phyloP scores from a whole-genome alignment of 1,140 invertebrate species.

The Belonocnema kinseyi region DNA sequence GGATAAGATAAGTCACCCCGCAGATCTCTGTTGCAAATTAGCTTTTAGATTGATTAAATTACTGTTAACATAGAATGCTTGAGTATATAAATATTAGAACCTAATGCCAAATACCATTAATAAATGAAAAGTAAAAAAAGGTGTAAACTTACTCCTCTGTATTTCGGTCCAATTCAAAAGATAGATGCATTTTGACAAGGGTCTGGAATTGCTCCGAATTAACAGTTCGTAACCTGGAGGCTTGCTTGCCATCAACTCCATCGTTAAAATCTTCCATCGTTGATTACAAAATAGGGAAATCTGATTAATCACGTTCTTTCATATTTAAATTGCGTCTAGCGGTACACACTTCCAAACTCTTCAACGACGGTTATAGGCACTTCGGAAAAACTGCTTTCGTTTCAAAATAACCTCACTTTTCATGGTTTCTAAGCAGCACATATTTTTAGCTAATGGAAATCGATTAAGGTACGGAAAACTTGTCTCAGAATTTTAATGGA shows the following conservation, averaged over 20 bases:
- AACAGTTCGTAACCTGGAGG: conserved; percentile 81
- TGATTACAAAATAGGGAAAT: not conserved
- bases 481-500: not conserved
- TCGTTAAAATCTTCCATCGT: conserved; percentile 73
- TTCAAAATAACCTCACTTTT: conserved; percentile 23
- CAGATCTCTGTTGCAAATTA: too few species aligned
- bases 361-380: conserved; percentile 7
- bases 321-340: conserved; percentile 18
- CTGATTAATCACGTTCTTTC: not conserved
- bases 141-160: conserved; percentile 85
- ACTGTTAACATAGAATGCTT: too few species aligned
- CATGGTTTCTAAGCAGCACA: not conserved
- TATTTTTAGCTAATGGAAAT: not conserved
- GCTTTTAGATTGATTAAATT: too few species aligned
- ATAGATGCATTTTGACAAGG: conserved; percentile 93
- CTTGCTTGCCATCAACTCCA: conserved; percentile 73
- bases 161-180: conserved; percentile 89
- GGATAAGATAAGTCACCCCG: too few species aligned
- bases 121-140: conserved; percentile 35
- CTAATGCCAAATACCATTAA: too few species aligned
- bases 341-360: not conserved
- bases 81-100: too few species aligned
- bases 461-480: not conserved
- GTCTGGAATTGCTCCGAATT: conserved; percentile 91
- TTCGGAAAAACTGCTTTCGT: not conserved